Evolutionary conservation across 2,113 vertebrate genomes (phyloP), one percentile per base, ranked within the genome.

Genomic region (Triplophysa tibetana): DNA sequence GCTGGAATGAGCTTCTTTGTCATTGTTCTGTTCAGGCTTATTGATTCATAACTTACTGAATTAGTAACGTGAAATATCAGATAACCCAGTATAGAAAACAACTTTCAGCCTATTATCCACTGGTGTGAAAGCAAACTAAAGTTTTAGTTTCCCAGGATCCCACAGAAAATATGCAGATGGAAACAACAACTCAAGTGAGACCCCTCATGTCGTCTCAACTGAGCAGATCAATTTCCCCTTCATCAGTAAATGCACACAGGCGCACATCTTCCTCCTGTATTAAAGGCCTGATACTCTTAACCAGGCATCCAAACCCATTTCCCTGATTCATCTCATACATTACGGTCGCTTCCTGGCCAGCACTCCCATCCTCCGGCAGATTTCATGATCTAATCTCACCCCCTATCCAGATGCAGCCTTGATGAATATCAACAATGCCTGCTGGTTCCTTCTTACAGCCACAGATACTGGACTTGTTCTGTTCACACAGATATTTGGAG

Each of bases 361-460:
- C 82, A 83, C 76, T 79, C 23, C 12, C 54, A 62, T 43, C 50
- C 73, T 69, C 79, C 67, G 81, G 80, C 79, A 87, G 89, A 90
- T 90, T 88, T 82, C 83, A 84, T 52, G 26, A 63, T 83, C 83
- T 89, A 87, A 91, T 90, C 90, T 89, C 77, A 78, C 81, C 75
- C 79, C 69, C 80, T 75, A 90, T 91, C 87, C 83, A 88, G 86
- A 90, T 88, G 86, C 81, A 81, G 88, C 70, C 70, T 84, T 89
- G 86, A 90, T 87, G 86, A 91, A 88, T 88, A 84, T 82, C 86
- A 82, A 85, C 89, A 87, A 85, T 79, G 83, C 85, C 80, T 83
- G 87, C 75, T 78, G 85, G 41, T 56, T 12, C 24, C 64, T 85
- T 85, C 86, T 88, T 75, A 48, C 70, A 64, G 74, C 82, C 77